Percentiles rank a stretch among this genome's conserved stretches.
Conservation (phyloP, 2,888 invertebrate genomes). For the Poecilus cupreus region DNA sequence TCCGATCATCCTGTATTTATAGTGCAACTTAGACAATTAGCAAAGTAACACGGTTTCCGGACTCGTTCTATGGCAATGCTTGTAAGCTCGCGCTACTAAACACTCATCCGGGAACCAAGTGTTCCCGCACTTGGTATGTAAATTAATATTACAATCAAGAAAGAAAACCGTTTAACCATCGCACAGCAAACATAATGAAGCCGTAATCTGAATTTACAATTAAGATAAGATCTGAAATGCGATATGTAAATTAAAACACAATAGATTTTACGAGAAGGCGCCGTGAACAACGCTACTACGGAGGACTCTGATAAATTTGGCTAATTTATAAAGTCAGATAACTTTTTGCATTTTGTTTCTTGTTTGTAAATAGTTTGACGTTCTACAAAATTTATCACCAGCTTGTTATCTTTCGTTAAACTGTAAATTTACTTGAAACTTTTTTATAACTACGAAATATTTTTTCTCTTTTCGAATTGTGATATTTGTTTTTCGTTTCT, state of each 20-base stretch:
- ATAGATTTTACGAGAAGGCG: constrained; percentile 35
- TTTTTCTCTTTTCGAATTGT: neutral
- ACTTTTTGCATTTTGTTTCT: constrained; percentile 14
- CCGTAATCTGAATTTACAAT: constrained; percentile 53
- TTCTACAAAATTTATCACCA: constrained; percentile 1
- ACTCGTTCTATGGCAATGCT: too few species aligned
- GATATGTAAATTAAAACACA: constrained; percentile 57
- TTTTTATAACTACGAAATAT: neutral
- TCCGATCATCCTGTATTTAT: too few species aligned
- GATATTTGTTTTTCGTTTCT: constrained; percentile 1
- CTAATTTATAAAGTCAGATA: constrained; percentile 47
- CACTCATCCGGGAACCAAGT: too few species aligned
- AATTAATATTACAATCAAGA: too few species aligned
- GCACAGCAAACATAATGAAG: constrained; percentile 47
- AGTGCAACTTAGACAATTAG: too few species aligned
- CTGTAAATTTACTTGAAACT: neutral
- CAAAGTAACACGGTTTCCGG: too few species aligned
- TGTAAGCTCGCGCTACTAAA: too few species aligned
- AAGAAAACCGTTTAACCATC: too few species aligned
- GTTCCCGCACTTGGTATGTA: too few species aligned
- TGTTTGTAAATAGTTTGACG: constrained; percentile 43
- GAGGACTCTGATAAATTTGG: constrained; percentile 12
- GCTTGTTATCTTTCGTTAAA: neutral
- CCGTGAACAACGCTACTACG: neutral
- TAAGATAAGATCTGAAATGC: constrained; percentile 45